These are phyloP conservation scores for Tiliacea citrago DNA, from an alignment of 2,888 invertebrate species.

Conservation along the genomic window DNA sequence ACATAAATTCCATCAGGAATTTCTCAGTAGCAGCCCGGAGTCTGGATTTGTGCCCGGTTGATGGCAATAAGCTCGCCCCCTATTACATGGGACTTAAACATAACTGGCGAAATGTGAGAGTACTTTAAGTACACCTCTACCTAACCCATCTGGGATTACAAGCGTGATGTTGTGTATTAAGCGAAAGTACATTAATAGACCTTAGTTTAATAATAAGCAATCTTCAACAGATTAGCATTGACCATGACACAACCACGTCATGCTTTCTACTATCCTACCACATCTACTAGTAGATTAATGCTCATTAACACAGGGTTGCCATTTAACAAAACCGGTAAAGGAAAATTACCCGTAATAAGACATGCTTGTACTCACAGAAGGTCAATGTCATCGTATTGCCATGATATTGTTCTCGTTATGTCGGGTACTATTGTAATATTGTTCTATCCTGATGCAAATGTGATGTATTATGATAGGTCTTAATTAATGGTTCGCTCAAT, in stretches of 20 bases:
- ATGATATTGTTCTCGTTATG: constrained; percentile 38
- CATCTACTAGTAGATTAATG: neutral
- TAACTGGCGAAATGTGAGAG: neutral
- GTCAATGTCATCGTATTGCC: constrained; percentile 33
- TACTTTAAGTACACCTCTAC: neutral
- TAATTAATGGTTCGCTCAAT: constrained; percentile 10
- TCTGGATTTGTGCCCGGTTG: no score
- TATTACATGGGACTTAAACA: no score
- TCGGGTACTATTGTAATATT: constrained; percentile 7
- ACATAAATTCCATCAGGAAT: neutral
- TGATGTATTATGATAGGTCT: neutral
- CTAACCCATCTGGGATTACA: neutral
- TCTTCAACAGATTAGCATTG: neutral
- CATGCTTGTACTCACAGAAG: constrained; percentile 21
- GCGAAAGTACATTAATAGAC: neutral
- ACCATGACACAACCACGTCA: neutral
- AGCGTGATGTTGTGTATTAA: neutral
- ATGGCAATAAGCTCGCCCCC: no score
- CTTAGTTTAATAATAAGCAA: neutral
- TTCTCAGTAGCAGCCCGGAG: neutral
- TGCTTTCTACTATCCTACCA: constrained; percentile 11
- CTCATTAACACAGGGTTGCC: constrained; percentile 9
- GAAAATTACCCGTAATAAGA: constrained; percentile 36
- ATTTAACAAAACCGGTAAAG: constrained; percentile 20
- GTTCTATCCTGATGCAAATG: constrained; percentile 28